Evolutionary conservation across 2,888 invertebrate species (phyloP), one percentile per base, ranked within the genome.

Genomic region (Baronia brevicornis): DNA sequence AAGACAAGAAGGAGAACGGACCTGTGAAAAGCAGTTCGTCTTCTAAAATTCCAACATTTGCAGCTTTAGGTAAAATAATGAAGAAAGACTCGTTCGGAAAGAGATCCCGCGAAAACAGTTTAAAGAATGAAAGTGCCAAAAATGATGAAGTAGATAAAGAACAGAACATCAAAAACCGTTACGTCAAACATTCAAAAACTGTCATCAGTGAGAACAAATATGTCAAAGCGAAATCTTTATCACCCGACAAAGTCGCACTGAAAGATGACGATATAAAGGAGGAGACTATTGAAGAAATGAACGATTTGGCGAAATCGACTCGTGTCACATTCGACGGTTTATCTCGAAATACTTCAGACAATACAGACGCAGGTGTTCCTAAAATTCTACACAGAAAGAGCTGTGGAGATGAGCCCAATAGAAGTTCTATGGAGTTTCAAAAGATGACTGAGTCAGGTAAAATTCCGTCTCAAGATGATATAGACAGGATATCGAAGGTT

Each of bases 401-500:
- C 38, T 84, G 80, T 43, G 85, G 84, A 0, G 85, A 85, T 20
- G 85, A 85, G 35, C 82, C 82, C 0, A 69, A 48, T 39, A 37
- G 59, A 1, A 69, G 65, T 35, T 43, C 35, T 15, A 6, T 29
- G 28, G 80, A 80, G 1, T 62, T 69, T 17, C 51, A 57, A 10
- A 74, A 66, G 52, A 79, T 80, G 6, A 55, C 72, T 0, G 84
- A 82, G 45, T 60, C 63, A 1, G 67, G 65, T 1, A 82, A 79
- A 29, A 86, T 90, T 6, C 92, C 93, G 0, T 92, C 92, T n/a
- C 91, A 93, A 61, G 93, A 94, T 54, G 94, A 94, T 60, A 92
- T 94, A 36, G 94, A 94, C 64, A 87, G 94, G 48, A 95, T 95
- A 59, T 93, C 92, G n/a, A 91, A 93, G 66, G 91, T 95, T n/a